These are phyloP conservation scores for Macroramphosus scolopax DNA, from an alignment of 2,797 vertebrate species.

Conservation along the genomic window DNA sequence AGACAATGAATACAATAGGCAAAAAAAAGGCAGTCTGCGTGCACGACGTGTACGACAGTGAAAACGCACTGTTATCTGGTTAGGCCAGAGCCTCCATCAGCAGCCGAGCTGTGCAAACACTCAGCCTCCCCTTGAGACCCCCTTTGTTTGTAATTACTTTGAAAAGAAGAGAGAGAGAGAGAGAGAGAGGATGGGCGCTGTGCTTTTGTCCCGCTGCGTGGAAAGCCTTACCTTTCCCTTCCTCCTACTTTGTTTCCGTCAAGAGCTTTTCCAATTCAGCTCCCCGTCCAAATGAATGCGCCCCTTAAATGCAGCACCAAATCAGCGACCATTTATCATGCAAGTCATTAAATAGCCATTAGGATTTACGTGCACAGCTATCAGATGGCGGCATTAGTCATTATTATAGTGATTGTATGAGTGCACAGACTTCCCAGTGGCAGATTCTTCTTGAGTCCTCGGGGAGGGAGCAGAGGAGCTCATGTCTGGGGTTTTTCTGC, in stretches of 20 bases:
- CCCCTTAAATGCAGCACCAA: slow-evolving; percentile 22
- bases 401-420: slow-evolving; percentile 36
- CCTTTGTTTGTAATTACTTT: slow-evolving; percentile 50
- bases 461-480: slow-evolving; percentile 13
- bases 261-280: slow-evolving; percentile 22
- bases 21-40: too few relatives aligned
- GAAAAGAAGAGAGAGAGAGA: slow-evolving; percentile 9
- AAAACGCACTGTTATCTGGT: slow-evolving; percentile 57
- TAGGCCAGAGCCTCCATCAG: slow-evolving; percentile 37
- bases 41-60: slow-evolving; percentile 30
- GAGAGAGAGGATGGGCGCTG: not conserved
- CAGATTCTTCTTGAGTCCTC: slow-evolving; percentile 2
- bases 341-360: slow-evolving; percentile 42
- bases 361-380: slow-evolving; percentile 25
- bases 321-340: slow-evolving; percentile 29
- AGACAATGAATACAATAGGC: slow-evolving; percentile 13
- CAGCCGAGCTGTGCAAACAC: slow-evolving; percentile 50
- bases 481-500: slow-evolving; percentile 13
- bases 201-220: slow-evolving; percentile 21
- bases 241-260: slow-evolving; percentile 20
- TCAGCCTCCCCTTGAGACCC: slow-evolving; percentile 32
- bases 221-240: slow-evolving; percentile 12
- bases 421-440: slow-evolving; percentile 17
- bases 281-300: slow-evolving; percentile 14
- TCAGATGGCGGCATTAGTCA: slow-evolving; percentile 35